phyloP scores from a whole-genome alignment of 2,797 vertebrate species.

The Trachops cirrhosus region DNA sequence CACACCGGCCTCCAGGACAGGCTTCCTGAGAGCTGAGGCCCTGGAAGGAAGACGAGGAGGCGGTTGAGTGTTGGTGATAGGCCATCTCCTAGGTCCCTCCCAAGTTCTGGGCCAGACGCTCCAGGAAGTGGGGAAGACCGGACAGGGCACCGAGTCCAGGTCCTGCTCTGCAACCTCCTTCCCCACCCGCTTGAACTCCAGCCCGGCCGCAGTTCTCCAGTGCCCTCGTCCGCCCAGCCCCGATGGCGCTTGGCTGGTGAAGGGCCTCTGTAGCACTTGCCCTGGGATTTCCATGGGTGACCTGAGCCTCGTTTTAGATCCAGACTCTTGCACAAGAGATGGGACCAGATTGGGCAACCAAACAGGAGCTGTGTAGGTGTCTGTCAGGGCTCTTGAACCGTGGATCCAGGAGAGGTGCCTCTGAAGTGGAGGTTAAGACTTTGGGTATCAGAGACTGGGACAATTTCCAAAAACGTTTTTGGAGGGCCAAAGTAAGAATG shows the following conservation, averaged over 20 bases:
- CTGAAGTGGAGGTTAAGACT: not conserved
- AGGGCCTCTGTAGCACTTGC: not conserved
- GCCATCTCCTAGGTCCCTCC: too few relatives aligned
- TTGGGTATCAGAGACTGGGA: not conserved
- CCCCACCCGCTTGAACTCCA: too few relatives aligned
- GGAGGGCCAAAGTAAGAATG: not conserved
- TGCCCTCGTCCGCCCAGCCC: not conserved
- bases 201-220: rapidly evolving
- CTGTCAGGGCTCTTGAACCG: not conserved
- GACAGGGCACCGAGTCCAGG: too few relatives aligned
- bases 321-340: not conserved
- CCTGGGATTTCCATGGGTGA: not conserved
- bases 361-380: too few relatives aligned
- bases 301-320: not conserved
- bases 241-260: too few relatives aligned
- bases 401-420: not conserved
- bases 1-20: not conserved
- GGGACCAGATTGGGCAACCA: not conserved
- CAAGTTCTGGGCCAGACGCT: not conserved
- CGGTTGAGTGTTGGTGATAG: not conserved
- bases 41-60: not conserved
- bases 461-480: not conserved
- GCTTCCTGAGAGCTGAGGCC: not conserved
- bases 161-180: not conserved
- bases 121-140: not conserved